Base-by-base conservation (phyloP, 2,113 vertebrate genomes). In the Ivindomyrus marchei region DNA sequence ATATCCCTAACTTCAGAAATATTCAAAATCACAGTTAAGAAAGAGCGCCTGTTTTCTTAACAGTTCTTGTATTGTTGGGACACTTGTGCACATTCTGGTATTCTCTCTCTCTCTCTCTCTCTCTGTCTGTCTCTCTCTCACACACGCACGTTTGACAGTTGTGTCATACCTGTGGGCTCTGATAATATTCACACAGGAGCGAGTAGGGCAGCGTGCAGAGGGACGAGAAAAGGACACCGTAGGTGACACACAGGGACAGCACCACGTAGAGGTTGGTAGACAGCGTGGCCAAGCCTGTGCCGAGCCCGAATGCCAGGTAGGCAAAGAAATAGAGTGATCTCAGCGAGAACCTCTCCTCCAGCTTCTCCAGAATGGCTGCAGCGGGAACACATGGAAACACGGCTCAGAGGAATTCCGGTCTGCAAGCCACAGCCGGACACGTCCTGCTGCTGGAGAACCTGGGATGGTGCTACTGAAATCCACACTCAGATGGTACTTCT, bases 201-300 rank as follows among this genome's bases (percentile, higher is more conserved):
- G 98, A 99, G 94, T 99, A 99, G 91, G 98, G 98, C 95, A 99
- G 96, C 0, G 98, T 99, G 95, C 98, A 99, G 50, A 99, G 96
- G 0, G 98, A 99, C 84, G 98, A 98, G 39, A 99, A 99, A 85
- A 99, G 95, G 31, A 99, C 94, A 15, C 98, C 98, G 0, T 99
- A 98, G 93, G 98, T 99, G 58, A 97, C 91, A 1, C 98, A 99
- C 2, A 99, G 96, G 0, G 97, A 97, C 90, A 99, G 95, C 90
- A 99, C 96, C 94, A 99, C 96, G 0, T 99, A 99, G 90, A 98
- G 90, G 47, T 99, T 99, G 91, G 96, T 97, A 92, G 97, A 99
- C 19, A 99, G 95, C 0, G 98, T 99, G 85, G 98, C 97, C 10
- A 99, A 95, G 66, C 98, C 98, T 0, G 98, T 99, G 80, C 98